phyloP scores from a whole-genome alignment of 2,797 vertebrate species.

The Microcaecilia unicolor region DNA sequence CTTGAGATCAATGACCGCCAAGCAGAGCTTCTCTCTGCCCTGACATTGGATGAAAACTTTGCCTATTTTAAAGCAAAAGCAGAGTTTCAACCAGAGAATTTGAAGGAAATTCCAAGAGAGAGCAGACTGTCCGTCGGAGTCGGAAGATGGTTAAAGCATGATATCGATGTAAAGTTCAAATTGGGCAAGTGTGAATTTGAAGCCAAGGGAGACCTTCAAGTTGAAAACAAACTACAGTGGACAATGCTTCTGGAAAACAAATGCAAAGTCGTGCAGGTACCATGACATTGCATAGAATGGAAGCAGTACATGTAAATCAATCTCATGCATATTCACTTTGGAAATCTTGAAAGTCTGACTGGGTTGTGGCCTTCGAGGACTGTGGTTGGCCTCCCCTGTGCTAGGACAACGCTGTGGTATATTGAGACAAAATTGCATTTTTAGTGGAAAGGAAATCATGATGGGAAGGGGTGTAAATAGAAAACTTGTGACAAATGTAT shows the following conservation, averaged over 20 bases:
- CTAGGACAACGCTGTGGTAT: too few relatives aligned
- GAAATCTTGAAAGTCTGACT: too few relatives aligned
- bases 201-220: constrained; percentile 37
- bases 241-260: constrained; percentile 53
- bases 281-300: too few relatives aligned
- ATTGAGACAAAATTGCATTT: too few relatives aligned
- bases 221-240: constrained; percentile 48
- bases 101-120: constrained; percentile 37
- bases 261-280: constrained; percentile 59
- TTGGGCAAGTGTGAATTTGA: constrained; percentile 41
- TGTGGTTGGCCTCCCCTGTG: too few relatives aligned
- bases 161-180: constrained; percentile 32
- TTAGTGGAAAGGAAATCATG: too few relatives aligned
- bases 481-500: too few relatives aligned
- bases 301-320: too few relatives aligned
- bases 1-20: constrained; percentile 36
- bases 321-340: too few relatives aligned
- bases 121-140: constrained; percentile 35
- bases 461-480: too few relatives aligned
- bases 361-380: too few relatives aligned
- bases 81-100: constrained; percentile 29
- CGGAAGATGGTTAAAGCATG: constrained; percentile 19
- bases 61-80: constrained; percentile 41
- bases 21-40: constrained; percentile 27
- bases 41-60: constrained; percentile 23